Percentiles rank a stretch among this genome's conserved stretches.
Evolutionary conservation across 2,113 vertebrate genomes (phyloP).

Genomic region (Rousettus leschenaultii): DNA sequence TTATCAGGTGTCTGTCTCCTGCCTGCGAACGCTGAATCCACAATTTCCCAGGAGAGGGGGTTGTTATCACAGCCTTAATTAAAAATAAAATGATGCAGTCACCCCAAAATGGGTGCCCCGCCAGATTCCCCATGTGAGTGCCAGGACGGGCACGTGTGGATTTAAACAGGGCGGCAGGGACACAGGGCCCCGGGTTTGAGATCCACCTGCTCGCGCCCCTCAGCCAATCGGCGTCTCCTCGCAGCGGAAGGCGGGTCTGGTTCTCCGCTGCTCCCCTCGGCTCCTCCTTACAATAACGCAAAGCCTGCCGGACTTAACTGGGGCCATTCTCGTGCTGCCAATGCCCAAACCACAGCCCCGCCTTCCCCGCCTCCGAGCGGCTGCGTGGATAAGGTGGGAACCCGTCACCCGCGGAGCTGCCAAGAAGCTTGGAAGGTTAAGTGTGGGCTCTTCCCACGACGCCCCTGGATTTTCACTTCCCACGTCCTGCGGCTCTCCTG

Average conservation of each 20-base stretch:
- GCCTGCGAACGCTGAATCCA: neutral
- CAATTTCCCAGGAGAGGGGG: neutral
- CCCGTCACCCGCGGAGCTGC: rapidly evolving
- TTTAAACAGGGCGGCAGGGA: rapidly evolving
- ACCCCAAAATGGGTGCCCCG: rapidly evolving
- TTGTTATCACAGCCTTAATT: neutral
- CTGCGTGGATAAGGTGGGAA: rapidly evolving
- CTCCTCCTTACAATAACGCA: neutral
- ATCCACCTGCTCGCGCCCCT: rapidly evolving
- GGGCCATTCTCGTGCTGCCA: neutral
- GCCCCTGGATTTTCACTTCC: neutral
- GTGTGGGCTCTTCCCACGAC: neutral
- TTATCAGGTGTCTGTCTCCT: neutral
- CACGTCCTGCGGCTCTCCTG: rapidly evolving
- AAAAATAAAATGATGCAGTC: neutral
- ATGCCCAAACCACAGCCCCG: rapidly evolving
- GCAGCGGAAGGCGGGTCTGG: neutral
- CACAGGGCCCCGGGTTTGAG: rapidly evolving
- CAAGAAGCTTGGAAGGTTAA: neutral
- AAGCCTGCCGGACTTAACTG: neutral
- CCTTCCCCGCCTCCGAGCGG: neutral
- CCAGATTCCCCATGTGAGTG: neutral
- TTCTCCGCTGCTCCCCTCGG: neutral
- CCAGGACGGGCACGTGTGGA: rapidly evolving
- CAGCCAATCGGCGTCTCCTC: rapidly evolving